Base-by-base conservation (phyloP, 2,888 invertebrate genomes). In the Heliconius cydno region DNA sequence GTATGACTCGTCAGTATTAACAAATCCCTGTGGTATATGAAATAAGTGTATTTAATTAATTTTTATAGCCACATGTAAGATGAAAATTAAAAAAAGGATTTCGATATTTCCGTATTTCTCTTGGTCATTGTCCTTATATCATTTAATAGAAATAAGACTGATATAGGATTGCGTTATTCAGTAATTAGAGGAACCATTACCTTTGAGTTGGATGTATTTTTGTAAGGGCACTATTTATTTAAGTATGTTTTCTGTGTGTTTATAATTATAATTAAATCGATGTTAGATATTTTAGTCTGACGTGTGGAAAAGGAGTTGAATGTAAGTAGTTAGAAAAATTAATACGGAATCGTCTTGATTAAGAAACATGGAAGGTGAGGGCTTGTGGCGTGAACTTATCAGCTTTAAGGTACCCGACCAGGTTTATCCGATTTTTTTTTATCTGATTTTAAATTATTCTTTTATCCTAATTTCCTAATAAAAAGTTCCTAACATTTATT, bases 81-180 rank as follows among this genome's bases (percentile, higher is more conserved):
- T 88, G 85, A 87, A 89, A 86, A 89, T 80, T 3, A n/a, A n/a
- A 60, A 60, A 82, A 90, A 90, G 88, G 88, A 88, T 89, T 85
- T 91, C 84, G 87, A 83, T 90, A 90, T 91, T 88, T 87, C 84
- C 82, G 83, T 86, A 88, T 90, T 90, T 88, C 80, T 83, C 85
- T 88, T 84, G 80, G 70, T 79, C 74, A 79, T 79, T 72, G 38
- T 79, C 77, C 78, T 82, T 81, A 86, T 87, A 88, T 87, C 79
- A 83, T 90, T 90, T 89, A 88, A 91, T 94, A 94, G 93, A 89
- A 91, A 93, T 94, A 94, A 94, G 94, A 94, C 94, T 94, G 94
- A 94, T 90, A 84, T 90, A 92, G 87, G 87, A 87, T 91, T 92
- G 88, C 85, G 87, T 91, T 91, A 83, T 77, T 75, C 80, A 80